Conservation (phyloP, 30 jellyfish, hydroid and myxozoan species). For the Cassiopea xamachana region DNA sequence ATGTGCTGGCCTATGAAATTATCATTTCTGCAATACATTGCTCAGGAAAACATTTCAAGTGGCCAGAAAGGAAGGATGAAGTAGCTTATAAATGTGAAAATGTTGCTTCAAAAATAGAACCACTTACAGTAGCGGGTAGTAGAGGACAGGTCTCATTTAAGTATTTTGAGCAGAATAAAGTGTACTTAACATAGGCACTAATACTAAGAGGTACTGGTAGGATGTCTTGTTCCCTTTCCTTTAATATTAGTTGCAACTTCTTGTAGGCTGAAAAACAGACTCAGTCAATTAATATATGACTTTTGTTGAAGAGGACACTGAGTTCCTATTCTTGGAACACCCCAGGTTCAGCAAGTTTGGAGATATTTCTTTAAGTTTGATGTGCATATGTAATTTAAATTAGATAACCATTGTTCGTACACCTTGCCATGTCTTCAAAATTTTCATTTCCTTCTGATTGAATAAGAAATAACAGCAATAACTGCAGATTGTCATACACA, state of each 20-base stretch:
- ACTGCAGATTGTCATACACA: not conserved
- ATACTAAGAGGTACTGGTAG: not conserved
- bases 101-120: not conserved
- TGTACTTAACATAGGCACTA: not conserved
- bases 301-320: no score
- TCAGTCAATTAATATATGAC: no score
- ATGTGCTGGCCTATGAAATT: conserved; percentile 15
- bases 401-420: not conserved
- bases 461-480: not conserved
- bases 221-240: no score
- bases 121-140: conserved; percentile 28
- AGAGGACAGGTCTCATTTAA: conserved; percentile 15
- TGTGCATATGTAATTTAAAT: not conserved
- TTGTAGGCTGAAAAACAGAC: no score
- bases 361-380: not conserved
- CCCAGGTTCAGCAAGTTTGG: no score
- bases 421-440: not conserved
- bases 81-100: not conserved
- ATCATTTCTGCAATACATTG: not conserved
- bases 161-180: conserved; percentile 2
- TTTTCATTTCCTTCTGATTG: not conserved
- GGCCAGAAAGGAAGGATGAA: not conserved
- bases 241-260: no score
- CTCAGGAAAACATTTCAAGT: not conserved
- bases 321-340: no score